Evolutionary conservation across 64 coral and sea anemone species (phyloP), one percentile per base, ranked within the genome.

Genomic region (Exaiptasia diaphana): DNA sequence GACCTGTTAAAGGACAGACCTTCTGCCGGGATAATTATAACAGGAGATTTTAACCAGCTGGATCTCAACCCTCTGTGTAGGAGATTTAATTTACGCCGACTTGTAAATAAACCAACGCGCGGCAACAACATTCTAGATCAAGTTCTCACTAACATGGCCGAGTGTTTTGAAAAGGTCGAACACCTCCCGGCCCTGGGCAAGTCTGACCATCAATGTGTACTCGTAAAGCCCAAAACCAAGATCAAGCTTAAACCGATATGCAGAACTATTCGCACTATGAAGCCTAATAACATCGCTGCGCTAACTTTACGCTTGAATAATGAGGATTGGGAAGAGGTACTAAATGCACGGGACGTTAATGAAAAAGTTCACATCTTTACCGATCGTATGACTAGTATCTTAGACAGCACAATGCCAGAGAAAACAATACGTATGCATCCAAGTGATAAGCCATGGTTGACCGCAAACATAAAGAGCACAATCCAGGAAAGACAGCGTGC

Each of bases 41-140:
- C 69, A 58, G 84, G 84, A 18, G 59, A 77, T 30, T 87, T 78
- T 38, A 87, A 87, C 29, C 39, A 87, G 20, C 61, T 87, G 5
- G 58, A 69, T 32, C 50, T 73, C 20, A 62, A 35, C 1, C 13
- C 25, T 29, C 48, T 74, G 20, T 85, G 67, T 26, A 73, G 42
- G 27, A 74, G 42, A 44, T 74, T 74, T 50, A 49, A 30, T 74
- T 14, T 52, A 49, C 22, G 71, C 29, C 46, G 50, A 74, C 9
- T 74, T 12, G 73, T 76, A 21, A 42, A 29, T 26, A 48, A 26
- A 50, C 73, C 73, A 17, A 76, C 73, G 4, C 42, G 73, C 14
- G 73, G 45, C 13, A 76, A 50, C 28, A 75, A 75, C 32, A 76
- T 32, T 50, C 49, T 76, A n/a, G 73, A 76, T 53, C 73, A 76